Evolutionary conservation across 2,888 invertebrate species (phyloP).

Genomic region (Amiota minor): DNA sequence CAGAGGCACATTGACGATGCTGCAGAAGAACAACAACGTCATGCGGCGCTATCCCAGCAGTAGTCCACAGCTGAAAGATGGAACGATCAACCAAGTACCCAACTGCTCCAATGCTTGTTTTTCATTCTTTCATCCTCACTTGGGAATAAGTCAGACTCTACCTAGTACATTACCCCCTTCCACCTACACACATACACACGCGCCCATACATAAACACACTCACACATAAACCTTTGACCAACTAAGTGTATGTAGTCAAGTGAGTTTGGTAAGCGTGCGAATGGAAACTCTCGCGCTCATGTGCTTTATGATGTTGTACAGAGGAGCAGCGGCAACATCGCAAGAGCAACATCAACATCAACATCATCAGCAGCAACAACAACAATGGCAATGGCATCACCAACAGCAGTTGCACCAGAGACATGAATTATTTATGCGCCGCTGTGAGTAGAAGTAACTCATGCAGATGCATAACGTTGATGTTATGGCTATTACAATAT

Average conservation of each 20-base stretch:
- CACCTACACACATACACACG: conserved; percentile 34
- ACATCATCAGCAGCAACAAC: conserved; percentile 31
- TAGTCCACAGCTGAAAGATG: conserved; percentile 28
- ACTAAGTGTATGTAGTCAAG: conserved; percentile 16
- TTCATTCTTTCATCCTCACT: too few relatives aligned
- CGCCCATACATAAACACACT: conserved; percentile 26
- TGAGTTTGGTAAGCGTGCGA: conserved; percentile 30
- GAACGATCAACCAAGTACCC: too few relatives aligned
- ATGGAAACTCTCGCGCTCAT: conserved; percentile 1
- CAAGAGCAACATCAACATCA: conserved; percentile 26
- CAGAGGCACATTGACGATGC: neutral
- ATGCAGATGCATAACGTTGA: conserved; percentile 26
- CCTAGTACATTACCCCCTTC: too few relatives aligned
- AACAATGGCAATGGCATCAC: neutral
- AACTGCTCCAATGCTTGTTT: too few relatives aligned
- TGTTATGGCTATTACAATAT: conserved; percentile 7
- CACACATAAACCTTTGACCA: conserved; percentile 29
- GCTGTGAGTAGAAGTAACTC: conserved; percentile 18
- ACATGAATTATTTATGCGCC: conserved; percentile 42
- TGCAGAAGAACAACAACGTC: neutral
- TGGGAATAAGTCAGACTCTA: too few relatives aligned
- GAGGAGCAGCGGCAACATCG: conserved; percentile 34
- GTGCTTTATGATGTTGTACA: conserved; percentile 23
- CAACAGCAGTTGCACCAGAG: conserved; percentile 28
- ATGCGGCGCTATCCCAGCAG: conserved; percentile 10